Evolutionary conservation across 2,888 invertebrate genomes (phyloP).

Genomic region (Dusona sp.): DNA sequence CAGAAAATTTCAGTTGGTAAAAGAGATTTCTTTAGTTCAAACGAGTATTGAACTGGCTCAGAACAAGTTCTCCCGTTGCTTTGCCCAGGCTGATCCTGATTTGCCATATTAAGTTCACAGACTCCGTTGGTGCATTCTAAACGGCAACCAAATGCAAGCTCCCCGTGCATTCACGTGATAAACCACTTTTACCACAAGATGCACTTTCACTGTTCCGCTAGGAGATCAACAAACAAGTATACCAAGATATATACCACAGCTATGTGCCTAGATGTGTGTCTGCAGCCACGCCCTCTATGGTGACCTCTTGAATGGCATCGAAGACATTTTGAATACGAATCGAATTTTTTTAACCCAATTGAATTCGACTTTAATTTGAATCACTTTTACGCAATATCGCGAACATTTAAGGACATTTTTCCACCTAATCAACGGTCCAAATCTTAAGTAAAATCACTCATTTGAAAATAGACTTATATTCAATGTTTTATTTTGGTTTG

Average conservation of each 20-base stretch:
- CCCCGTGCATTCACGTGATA: slow-evolving; percentile 73
- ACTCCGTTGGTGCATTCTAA: slow-evolving; percentile 15
- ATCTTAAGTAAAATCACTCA: no score
- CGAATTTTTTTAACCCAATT: background rate
- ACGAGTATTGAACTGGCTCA: background rate
- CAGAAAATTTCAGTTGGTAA: background rate
- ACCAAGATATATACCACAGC: background rate
- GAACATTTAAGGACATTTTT: background rate
- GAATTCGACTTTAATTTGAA: background rate
- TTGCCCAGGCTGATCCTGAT: slow-evolving; percentile 75
- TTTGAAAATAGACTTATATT: no score
- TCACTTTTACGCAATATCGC: no score
- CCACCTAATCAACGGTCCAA: no score
- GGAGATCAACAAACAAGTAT: slow-evolving; percentile 70
- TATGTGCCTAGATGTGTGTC: background rate
- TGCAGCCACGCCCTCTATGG: slow-evolving; percentile 13
- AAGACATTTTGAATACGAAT: slow-evolving; percentile 7
- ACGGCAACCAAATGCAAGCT: slow-evolving; percentile 52
- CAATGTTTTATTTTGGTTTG: background rate
- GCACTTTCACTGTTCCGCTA: slow-evolving; percentile 82
- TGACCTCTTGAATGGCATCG: slow-evolving; percentile 22
- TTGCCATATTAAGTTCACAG: slow-evolving; percentile 76
- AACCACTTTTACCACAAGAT: slow-evolving; percentile 81
- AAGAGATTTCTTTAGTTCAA: background rate
- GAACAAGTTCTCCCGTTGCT: background rate